Evolutionary conservation across 2,797 vertebrate species (phyloP).

Genomic region (Mastacembelus armatus): DNA sequence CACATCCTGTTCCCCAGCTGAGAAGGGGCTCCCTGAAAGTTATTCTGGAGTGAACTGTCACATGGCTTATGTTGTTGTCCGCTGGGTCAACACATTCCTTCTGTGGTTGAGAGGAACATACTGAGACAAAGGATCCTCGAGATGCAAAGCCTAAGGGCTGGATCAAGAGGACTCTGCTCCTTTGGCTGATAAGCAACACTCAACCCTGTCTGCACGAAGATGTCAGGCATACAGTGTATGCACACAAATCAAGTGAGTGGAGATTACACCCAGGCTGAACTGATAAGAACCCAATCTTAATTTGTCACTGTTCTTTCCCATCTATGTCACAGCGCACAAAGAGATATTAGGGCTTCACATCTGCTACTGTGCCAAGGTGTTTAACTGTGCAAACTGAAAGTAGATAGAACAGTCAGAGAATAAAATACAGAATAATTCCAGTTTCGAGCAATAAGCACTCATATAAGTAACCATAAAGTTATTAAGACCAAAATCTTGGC

Average conservation of each 20-base stretch:
- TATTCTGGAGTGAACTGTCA: conserved; percentile 29
- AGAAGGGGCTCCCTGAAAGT: conserved; percentile 47
- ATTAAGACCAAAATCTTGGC: no score
- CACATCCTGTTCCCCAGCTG: conserved; percentile 55
- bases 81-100: conserved; percentile 16
- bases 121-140: conserved; percentile 9
- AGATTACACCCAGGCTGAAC: conserved; percentile 27
- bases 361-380: no score
- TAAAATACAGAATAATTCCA: no score
- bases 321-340: conserved; percentile 10
- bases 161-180: not conserved
- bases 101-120: conserved; percentile 8
- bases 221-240: conserved; percentile 10
- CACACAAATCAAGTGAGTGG: conserved; percentile 19
- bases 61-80: conserved; percentile 15
- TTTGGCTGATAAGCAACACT: conserved; percentile 32
- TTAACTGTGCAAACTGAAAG: no score
- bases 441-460: no score
- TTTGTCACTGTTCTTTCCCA: conserved; percentile 19
- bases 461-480: no score
- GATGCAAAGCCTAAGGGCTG: conserved; percentile 15
- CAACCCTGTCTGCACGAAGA: conserved; percentile 29
- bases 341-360: conserved; percentile 5
- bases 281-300: conserved; percentile 39
- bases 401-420: no score